Evolutionary conservation across 2,888 invertebrate genomes (phyloP), one percentile per base, ranked within the genome.

Genomic region (Stenodera caucasica): DNA sequence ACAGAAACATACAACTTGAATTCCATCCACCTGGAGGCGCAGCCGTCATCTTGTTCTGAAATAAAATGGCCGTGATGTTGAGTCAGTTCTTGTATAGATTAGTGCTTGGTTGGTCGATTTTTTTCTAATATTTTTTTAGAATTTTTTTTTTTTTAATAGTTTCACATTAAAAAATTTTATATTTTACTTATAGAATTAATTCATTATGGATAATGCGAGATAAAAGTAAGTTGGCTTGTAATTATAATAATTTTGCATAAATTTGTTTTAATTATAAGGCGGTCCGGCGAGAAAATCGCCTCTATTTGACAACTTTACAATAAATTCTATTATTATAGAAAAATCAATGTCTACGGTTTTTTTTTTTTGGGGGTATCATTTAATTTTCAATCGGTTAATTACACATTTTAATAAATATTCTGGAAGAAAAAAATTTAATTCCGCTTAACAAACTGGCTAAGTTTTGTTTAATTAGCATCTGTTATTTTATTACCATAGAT

Each of bases 11-110:
- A 57, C 59, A 64, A 59, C 64, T 63, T 62, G 59, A 66, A 71
- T 71, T 71, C 70, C 67, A 61, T 65, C 69, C 68, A 65, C 67
- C 60, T 62, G 70, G 65, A 68, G 70, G 68, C 70, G 69, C 69
- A 57, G 57, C 55, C 60, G 60, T 63, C 63, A 60, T 60, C 55
- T 63, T 55, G 58, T 54, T 63, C 56, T 59, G 51, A 53, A 59
- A 62, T 60, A 63, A 60, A 60, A 63, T 60, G 63, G 55, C 54
- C 45, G 45, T 45, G 15, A 21, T 45, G 45, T 45, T 45, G 45
- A 45, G 45, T 45, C 45, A 45, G 45, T 45, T 21, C 45, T 18
- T 45, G 8, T 18, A 9, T 15, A 45, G 45, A 45, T 45, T 45
- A 45, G 45, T 45, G 45, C 15, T 21, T 45, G 21, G 11, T 8